A percentile compares a stretch with the other conserved stretches of the same genome.
Conservation (phyloP, 2,888 invertebrate species). For the Lacanobia wlatinum region DNA sequence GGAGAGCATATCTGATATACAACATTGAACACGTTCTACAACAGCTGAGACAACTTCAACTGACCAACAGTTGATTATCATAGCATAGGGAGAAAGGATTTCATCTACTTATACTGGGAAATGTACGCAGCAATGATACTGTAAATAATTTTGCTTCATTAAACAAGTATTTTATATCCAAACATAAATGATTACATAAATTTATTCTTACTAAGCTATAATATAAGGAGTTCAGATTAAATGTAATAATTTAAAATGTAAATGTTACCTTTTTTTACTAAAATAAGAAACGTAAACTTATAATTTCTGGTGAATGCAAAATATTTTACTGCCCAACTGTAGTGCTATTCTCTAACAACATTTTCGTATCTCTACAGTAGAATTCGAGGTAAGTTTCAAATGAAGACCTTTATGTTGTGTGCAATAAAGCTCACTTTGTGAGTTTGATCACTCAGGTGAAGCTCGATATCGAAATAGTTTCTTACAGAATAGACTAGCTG, state of each 20-base stretch:
- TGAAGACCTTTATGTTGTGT: too few relatives aligned
- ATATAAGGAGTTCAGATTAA: background rate
- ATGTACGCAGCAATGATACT: constrained; percentile 1
- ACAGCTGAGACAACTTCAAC: constrained; percentile 23
- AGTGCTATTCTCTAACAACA: too few relatives aligned
- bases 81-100: constrained; percentile 12
- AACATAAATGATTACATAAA: background rate
- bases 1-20: constrained; percentile 78
- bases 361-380: too few relatives aligned
- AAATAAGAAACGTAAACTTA: background rate
- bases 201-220: background rate
- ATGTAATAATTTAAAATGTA: constrained; percentile 6
- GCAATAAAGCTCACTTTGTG: too few relatives aligned
- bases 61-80: constrained; percentile 3
- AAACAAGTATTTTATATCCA: constrained; percentile 2
- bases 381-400: too few relatives aligned
- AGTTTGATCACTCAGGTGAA: too few relatives aligned
- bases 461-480: too few relatives aligned
- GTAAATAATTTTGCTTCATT: background rate
- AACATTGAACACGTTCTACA: constrained; percentile 41
- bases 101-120: constrained; percentile 24
- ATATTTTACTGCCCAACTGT: background rate
- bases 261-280: background rate
- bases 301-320: background rate
- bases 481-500: too few relatives aligned